phyloP scores from a whole-genome alignment of 2,888 invertebrate species.

The Luffia ferchaultella region DNA sequence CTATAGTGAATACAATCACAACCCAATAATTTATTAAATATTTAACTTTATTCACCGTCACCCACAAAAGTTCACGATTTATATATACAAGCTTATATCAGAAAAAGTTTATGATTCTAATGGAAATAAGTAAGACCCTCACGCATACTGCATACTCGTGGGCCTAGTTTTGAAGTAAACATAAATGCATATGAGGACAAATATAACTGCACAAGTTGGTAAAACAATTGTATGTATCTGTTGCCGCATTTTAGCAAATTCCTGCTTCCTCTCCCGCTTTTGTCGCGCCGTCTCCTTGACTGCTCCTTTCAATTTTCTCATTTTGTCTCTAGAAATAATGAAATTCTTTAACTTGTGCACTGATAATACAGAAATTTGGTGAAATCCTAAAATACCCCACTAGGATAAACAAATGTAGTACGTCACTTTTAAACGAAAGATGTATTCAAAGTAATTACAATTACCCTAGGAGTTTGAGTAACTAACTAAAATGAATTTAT shows the following conservation, averaged over 20 bases:
- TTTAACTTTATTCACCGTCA: background rate
- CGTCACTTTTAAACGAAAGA: too few species aligned
- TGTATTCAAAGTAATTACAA: too few species aligned
- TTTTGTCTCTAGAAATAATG: conserved; percentile 38
- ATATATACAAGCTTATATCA: too few species aligned
- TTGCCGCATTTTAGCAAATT: conserved; percentile 80
- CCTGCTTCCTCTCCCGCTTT: conserved; percentile 84
- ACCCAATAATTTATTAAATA: background rate
- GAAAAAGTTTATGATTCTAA: background rate
- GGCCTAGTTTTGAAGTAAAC: conserved; percentile 85
- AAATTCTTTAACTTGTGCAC: background rate
- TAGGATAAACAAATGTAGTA: too few species aligned
- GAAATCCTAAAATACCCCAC: too few species aligned
- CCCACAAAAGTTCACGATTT: too few species aligned
- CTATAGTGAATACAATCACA: background rate
- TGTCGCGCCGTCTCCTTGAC: conserved; percentile 85
- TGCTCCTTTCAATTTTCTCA: conserved; percentile 84
- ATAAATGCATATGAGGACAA: conserved; percentile 76
- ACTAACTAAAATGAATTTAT: too few species aligned
- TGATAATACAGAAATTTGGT: too few species aligned
- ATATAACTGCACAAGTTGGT: conserved; percentile 75
- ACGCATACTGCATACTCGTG: conserved; percentile 42
- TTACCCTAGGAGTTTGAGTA: too few species aligned
- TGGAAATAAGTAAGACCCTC: conserved; percentile 12
- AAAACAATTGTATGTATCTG: conserved; percentile 81